These are phyloP conservation scores for Machimus rusticus DNA, from an alignment of 2,888 invertebrate genomes.

Conservation along the genomic window DNA sequence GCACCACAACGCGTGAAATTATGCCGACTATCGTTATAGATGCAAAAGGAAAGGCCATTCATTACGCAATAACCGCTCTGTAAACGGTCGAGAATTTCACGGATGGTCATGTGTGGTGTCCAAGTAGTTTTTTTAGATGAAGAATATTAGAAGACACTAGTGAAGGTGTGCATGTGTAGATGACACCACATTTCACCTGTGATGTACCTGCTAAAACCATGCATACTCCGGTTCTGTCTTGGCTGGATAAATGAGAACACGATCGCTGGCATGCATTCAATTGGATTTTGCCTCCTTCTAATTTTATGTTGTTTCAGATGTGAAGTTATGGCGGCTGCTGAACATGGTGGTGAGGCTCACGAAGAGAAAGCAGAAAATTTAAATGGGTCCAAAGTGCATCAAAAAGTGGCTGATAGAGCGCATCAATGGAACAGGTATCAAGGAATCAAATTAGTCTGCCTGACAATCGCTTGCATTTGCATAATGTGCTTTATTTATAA, in stretches of 20 bases:
- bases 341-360: neutral
- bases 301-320: constrained; percentile 36
- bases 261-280: neutral
- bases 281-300: neutral
- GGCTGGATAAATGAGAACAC: neutral
- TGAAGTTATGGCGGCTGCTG: constrained; percentile 29
- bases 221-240: neutral
- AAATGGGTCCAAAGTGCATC: neutral
- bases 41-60: neutral
- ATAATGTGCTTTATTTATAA: neutral
- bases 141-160: neutral
- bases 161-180: neutral
- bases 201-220: neutral
- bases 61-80: neutral
- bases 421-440: constrained; percentile 48
- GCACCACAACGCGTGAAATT: neutral
- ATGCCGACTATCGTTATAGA: neutral
- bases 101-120: neutral
- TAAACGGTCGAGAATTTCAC: neutral
- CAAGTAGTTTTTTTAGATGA: neutral
- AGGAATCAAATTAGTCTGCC: neutral
- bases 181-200: neutral
- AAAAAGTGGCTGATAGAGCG: constrained; percentile 46
- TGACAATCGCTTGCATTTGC: too few relatives aligned
- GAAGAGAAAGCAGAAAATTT: constrained; percentile 33